These are phyloP conservation scores for Hylaeus anthracinus DNA, from an alignment of 1,140 invertebrate species.

Conservation along the genomic window DNA sequence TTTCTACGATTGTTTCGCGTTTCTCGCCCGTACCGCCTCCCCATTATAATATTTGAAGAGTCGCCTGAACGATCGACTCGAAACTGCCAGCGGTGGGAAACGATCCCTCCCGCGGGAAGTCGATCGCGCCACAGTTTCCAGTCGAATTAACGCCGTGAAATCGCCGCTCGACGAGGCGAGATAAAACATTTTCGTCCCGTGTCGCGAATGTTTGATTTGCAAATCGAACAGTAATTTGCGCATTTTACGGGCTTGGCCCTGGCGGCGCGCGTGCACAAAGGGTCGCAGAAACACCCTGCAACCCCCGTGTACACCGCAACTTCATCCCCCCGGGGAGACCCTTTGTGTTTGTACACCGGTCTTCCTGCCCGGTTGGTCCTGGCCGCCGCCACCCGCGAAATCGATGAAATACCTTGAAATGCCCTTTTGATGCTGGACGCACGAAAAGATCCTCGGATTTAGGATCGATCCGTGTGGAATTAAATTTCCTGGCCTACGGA, in stretches of 20 bases:
- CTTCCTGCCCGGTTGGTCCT: slow-evolving; percentile 2
- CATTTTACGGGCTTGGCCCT: slow-evolving; percentile 34
- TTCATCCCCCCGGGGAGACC: slow-evolving; percentile 40
- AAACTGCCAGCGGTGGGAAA: background rate
- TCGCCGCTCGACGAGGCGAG: slow-evolving; percentile 1
- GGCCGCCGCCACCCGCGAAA: slow-evolving; percentile 11
- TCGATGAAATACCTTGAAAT: slow-evolving; percentile 26
- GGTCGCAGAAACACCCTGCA: slow-evolving; percentile 11
- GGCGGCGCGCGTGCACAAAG: slow-evolving; percentile 32
- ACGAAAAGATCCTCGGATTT: background rate
- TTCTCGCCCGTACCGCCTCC: too few relatives aligned
- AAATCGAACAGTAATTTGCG: slow-evolving; percentile 65
- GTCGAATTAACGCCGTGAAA: slow-evolving; percentile 10
- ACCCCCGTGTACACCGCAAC: slow-evolving; percentile 38
- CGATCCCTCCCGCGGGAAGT: background rate
- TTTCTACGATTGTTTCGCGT: too few relatives aligned
- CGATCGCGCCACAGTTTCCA: slow-evolving; percentile 3
- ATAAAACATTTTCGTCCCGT: slow-evolving; percentile 42
- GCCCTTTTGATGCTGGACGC: slow-evolving; percentile 14
- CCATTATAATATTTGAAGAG: too few relatives aligned
- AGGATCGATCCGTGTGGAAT: background rate
- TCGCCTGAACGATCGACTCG: background rate
- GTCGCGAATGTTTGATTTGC: slow-evolving; percentile 63
- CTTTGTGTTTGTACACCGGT: slow-evolving; percentile 46
- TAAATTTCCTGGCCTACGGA: too few relatives aligned